Evolutionary conservation across 2,888 invertebrate genomes (phyloP).

Genomic region (Galeopsomyia nigrocyanea): DNA sequence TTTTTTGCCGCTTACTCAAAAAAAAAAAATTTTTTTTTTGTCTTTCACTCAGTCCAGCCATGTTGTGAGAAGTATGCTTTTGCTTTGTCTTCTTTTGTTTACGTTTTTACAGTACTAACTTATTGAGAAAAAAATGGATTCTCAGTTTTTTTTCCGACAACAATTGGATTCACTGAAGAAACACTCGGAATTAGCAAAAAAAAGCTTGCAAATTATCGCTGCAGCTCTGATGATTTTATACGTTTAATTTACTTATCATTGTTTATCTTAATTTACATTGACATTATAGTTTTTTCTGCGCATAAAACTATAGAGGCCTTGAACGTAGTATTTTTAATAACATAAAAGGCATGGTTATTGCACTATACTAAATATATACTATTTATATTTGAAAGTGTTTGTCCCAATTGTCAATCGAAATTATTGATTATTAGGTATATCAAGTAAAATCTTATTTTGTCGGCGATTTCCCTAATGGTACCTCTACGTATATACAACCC

Average conservation of each 20-base stretch:
- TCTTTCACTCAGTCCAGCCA: slow-evolving; percentile 62
- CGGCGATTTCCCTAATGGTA: no score
- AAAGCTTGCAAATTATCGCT: slow-evolving; percentile 33
- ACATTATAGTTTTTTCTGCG: neutral
- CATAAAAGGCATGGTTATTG: slow-evolving; percentile 42
- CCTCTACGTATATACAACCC: no score
- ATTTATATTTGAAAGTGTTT: slow-evolving; percentile 17
- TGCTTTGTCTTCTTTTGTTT: slow-evolving; percentile 58
- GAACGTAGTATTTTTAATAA: slow-evolving; percentile 22
- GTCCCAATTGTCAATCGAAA: slow-evolving; percentile 23
- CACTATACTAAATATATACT: slow-evolving; percentile 17
- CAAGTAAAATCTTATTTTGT: no score
- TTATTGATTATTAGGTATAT: no score
- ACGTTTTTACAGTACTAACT: slow-evolving; percentile 53
- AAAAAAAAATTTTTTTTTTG: slow-evolving; percentile 45
- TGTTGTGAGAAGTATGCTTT: slow-evolving; percentile 69
- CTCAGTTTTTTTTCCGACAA: slow-evolving; percentile 8
- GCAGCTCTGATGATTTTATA: slow-evolving; percentile 1
- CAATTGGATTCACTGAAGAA: slow-evolving; percentile 13
- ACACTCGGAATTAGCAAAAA: slow-evolving; percentile 29
- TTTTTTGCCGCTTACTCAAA: slow-evolving; percentile 46
- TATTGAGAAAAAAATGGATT: slow-evolving; percentile 5
- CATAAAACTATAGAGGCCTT: neutral
- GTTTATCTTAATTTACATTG: slow-evolving; percentile 12
- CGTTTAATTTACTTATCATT: slow-evolving; percentile 10